These are phyloP conservation scores for Trachelipus rathkii DNA, from an alignment of 1,140 invertebrate species.

Conservation along the genomic window DNA sequence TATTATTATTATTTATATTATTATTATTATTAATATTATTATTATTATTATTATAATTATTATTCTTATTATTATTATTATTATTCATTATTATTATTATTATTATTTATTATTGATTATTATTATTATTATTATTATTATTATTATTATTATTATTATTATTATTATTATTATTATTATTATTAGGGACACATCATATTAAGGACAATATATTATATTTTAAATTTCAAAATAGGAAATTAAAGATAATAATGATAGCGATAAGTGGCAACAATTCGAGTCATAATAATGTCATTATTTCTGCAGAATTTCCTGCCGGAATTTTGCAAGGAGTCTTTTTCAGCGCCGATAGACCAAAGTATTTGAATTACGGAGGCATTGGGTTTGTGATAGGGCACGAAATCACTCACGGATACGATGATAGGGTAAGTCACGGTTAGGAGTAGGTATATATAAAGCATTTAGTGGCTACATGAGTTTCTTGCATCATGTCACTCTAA, in stretches of 20 bases:
- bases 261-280: too few species aligned
- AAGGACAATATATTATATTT: not conserved
- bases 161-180: not conserved
- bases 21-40: too few species aligned
- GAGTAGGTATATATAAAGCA: too few species aligned
- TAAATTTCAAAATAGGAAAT: too few species aligned
- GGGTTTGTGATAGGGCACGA: conserved; percentile 67
- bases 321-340: conserved; percentile 85
- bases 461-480: too few species aligned
- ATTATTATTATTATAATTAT: too few species aligned
- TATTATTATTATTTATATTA: too few species aligned
- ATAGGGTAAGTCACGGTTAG: conserved; percentile 53
- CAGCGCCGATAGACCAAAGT: conserved; percentile 70
- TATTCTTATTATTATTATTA: too few species aligned
- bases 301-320: conserved; percentile 68
- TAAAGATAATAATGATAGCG: too few species aligned
- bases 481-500: too few species aligned
- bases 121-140: not conserved
- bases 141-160: too few species aligned
- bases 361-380: conserved; percentile 75
- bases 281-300: not conserved
- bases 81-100: too few species aligned
- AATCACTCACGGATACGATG: conserved; percentile 80
- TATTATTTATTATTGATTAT: not conserved
- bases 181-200: not conserved